phyloP scores from a whole-genome alignment of 2,113 vertebrate species.

The Vicugna pacos region DNA sequence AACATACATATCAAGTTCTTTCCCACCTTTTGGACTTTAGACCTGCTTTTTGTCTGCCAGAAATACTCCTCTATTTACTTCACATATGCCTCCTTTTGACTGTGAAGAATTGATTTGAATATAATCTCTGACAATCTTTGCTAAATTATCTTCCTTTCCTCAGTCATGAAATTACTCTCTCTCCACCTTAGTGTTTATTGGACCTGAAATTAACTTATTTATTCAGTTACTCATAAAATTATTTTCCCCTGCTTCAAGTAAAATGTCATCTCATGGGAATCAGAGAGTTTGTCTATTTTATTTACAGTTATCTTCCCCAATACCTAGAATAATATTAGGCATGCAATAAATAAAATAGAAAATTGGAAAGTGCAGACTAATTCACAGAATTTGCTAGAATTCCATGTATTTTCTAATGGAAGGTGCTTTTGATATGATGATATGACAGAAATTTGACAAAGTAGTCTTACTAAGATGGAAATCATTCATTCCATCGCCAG shows the following conservation, averaged over 20 bases:
- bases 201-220: not conserved
- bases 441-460: not conserved
- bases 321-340: not conserved
- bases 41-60: not conserved
- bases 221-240: not conserved
- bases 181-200: not conserved
- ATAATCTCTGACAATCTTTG: not conserved
- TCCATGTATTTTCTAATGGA: not conserved
- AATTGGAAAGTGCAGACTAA: not conserved
- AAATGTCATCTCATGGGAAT: not conserved
- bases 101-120: not conserved
- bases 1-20: not conserved
- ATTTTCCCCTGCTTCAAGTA: not conserved
- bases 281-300: not conserved
- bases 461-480: not conserved
- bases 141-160: not conserved
- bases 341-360: not conserved
- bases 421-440: not conserved
- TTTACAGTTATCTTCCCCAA: not conserved
- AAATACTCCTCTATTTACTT: not conserved
- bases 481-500: fast-evolving
- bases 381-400: not conserved
- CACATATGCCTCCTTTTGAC: not conserved
- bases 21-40: not conserved
- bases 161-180: not conserved